phyloP scores from a whole-genome alignment of 1,140 invertebrate species.

The Cydia amplana region DNA sequence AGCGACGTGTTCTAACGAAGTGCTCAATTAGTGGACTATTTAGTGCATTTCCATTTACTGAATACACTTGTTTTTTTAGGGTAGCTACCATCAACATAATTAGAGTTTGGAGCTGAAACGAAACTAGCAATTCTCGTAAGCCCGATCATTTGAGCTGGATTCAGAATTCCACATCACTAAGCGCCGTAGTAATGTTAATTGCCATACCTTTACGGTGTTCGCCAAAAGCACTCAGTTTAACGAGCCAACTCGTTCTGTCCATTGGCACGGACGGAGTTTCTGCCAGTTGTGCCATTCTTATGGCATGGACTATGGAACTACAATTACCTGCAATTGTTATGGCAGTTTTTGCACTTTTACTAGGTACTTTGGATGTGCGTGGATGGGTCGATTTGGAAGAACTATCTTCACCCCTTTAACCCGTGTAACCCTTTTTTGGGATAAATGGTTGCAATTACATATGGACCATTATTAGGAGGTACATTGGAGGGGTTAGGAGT shows the following conservation, averaged over 20 bases:
- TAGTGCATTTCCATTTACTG: not conserved
- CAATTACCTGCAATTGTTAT: not conserved
- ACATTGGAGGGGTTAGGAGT: not conserved
- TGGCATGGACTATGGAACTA: not conserved
- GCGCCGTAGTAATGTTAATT: conserved; percentile 43
- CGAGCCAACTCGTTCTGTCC: conserved; percentile 34
- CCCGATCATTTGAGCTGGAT: not conserved
- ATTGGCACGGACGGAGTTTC: conserved; percentile 22
- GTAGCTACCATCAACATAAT: not conserved
- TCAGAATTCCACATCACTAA: conserved; percentile 5
- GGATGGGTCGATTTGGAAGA: not conserved
- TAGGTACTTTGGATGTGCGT: not conserved
- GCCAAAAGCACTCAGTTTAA: conserved; percentile 49
- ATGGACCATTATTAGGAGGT: conserved; percentile 17
- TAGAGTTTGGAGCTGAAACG: not conserved
- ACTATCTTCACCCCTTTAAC: no score
- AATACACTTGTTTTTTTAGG: not conserved
- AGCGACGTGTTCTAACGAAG: no score
- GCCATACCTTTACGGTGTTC: conserved; percentile 46
- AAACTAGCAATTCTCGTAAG: not conserved
- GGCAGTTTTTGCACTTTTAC: not conserved
- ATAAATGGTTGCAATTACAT: conserved; percentile 8
- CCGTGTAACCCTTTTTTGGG: conserved; percentile 2
- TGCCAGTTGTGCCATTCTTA: conserved; percentile 25
- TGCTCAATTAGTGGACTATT: no score